Percentiles rank a stretch among this genome's conserved stretches.
These are phyloP conservation scores for Bombus pyrosoma DNA, from an alignment of 1,140 invertebrate genomes.

Conservation along the genomic window DNA sequence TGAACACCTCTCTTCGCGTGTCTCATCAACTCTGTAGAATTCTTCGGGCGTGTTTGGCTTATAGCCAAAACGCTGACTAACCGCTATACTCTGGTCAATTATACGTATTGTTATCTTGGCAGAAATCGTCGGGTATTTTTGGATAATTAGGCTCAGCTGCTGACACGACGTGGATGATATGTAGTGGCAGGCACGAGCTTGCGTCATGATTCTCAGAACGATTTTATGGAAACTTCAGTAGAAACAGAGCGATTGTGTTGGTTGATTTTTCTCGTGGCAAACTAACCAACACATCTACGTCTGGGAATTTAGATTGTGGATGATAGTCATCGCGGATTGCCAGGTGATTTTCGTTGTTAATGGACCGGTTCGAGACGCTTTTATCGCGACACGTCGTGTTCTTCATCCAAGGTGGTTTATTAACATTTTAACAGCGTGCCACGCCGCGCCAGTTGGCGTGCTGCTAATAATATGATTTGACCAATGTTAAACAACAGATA, in stretches of 20 bases:
- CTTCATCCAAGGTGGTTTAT: not conserved
- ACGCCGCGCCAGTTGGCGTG: not conserved
- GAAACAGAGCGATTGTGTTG: not conserved
- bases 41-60: slow-evolving; percentile 10
- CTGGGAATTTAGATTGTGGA: not conserved
- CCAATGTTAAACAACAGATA: not conserved
- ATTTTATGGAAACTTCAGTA: slow-evolving; percentile 4
- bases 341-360: not conserved
- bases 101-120: slow-evolving; percentile 55
- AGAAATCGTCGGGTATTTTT: slow-evolving; percentile 44
- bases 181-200: not conserved
- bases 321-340: not conserved
- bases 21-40: not conserved
- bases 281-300: not conserved
- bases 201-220: slow-evolving; percentile 34
- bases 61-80: not conserved
- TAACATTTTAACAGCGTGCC: not conserved
- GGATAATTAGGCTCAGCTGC: slow-evolving; percentile 37
- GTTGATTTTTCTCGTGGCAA: no score
- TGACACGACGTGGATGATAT: slow-evolving; percentile 22
- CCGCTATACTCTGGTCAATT: slow-evolving; percentile 32
- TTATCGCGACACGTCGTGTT: not conserved
- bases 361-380: slow-evolving; percentile 1
- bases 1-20: no score
- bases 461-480: no score